phyloP scores from a whole-genome alignment of 2,113 vertebrate species.

The Brienomyrus longianalis region DNA sequence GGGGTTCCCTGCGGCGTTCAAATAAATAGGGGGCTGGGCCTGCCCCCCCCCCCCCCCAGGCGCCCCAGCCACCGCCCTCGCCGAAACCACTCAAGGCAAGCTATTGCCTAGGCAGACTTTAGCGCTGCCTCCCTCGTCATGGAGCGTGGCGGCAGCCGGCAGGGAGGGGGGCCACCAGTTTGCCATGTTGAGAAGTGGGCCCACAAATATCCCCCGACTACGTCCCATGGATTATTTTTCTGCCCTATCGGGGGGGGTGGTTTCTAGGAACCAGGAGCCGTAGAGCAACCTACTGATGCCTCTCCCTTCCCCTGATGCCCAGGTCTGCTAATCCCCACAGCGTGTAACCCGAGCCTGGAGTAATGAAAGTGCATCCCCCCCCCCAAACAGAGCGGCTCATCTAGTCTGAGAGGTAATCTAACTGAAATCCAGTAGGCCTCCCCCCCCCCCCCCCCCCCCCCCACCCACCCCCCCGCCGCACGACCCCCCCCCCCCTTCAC shows the following conservation, averaged over 20 bases:
- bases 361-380: slow-evolving; percentile 48
- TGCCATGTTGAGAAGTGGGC: slow-evolving; percentile 35
- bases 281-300: slow-evolving; percentile 35
- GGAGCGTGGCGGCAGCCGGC: neutral
- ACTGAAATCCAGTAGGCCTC: neutral
- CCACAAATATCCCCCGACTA: neutral
- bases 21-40: slow-evolving; percentile 55
- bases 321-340: slow-evolving; percentile 49
- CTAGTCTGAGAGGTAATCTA: neutral
- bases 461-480: too few species aligned
- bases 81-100: slow-evolving; percentile 32
- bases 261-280: slow-evolving; percentile 7
- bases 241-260: neutral
- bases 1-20: slow-evolving; percentile 52
- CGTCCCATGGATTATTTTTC: slow-evolving; percentile 15
- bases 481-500: neutral
- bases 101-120: slow-evolving; percentile 44
- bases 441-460: neutral
- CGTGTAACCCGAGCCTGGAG: slow-evolving; percentile 49
- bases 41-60: neutral
- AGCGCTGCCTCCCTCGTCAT: slow-evolving; percentile 20
- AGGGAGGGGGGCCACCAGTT: slow-evolving; percentile 33
- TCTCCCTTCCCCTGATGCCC: neutral
- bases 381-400: neutral
- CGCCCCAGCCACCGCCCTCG: neutral